Conservation (phyloP, 2,888 invertebrate genomes). For the Tuta absoluta region DNA sequence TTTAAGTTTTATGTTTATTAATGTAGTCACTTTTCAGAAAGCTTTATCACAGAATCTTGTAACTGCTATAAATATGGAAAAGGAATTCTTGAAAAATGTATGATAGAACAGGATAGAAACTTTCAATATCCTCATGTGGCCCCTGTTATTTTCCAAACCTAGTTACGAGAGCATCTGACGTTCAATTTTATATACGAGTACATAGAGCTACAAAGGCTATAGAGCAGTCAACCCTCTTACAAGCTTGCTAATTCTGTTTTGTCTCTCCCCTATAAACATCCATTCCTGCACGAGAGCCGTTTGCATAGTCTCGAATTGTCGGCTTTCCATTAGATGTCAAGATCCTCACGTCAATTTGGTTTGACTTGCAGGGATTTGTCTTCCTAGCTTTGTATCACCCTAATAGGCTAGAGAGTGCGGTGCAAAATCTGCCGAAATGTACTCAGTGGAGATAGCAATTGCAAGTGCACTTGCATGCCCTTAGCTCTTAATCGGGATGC, state of each 20-base stretch:
- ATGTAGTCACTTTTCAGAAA: neutral
- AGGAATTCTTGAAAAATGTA: too few relatives aligned
- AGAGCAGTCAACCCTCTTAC: neutral
- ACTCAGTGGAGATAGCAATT: neutral
- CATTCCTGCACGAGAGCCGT: neutral
- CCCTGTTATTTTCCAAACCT: too few relatives aligned
- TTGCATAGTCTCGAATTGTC: neutral
- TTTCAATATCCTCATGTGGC: too few relatives aligned
- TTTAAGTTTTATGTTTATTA: too few relatives aligned
- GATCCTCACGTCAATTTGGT: slow-evolving; percentile 8
- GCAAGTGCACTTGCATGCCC: neutral
- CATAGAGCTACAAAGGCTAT: neutral
- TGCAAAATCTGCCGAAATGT: neutral
- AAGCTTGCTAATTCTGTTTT: neutral
- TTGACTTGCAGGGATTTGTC: slow-evolving; percentile 10
- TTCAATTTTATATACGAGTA: neutral
- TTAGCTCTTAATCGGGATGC: too few relatives aligned
- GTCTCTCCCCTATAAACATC: neutral
- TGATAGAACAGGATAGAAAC: too few relatives aligned
- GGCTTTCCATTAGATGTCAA: slow-evolving; percentile 3
- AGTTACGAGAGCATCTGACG: too few relatives aligned
- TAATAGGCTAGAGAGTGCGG: slow-evolving; percentile 9
- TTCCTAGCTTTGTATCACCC: neutral
- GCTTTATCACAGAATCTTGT: too few relatives aligned
- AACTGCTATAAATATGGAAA: too few relatives aligned